Percentiles rank a stretch among this genome's conserved stretches.
phyloP scores from a whole-genome alignment of 2,113 vertebrate species.

The Tringa solitaria region DNA sequence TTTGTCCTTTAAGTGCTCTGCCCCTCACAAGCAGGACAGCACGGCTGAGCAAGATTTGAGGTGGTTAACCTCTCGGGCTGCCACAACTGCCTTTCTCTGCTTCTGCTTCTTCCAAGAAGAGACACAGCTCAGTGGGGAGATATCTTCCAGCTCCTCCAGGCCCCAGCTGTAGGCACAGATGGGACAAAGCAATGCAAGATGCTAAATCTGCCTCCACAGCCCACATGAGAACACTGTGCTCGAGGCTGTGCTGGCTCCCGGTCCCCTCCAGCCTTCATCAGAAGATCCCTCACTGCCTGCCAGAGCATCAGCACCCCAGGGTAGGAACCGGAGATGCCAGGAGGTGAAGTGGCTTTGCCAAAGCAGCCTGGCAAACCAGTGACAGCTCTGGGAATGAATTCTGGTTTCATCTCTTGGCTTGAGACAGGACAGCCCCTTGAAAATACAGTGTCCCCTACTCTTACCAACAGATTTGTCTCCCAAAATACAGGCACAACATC shows the following conservation, averaged over 20 bases:
- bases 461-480: background rate
- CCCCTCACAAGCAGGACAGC: background rate
- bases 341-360: background rate
- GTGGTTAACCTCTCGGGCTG: background rate
- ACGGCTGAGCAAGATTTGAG: rapidly evolving
- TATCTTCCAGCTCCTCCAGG: background rate
- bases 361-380: background rate
- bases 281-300: background rate
- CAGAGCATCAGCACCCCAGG: background rate
- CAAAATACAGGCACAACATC: background rate
- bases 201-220: background rate
- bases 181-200: background rate
- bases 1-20: background rate
- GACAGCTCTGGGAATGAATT: background rate
- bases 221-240: background rate
- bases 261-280: background rate
- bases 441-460: background rate
- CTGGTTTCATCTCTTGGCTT: background rate
- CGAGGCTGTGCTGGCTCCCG: background rate
- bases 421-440: background rate
- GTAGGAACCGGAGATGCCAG: background rate
- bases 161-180: background rate
- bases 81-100: background rate
- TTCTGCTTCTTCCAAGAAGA: background rate
- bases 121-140: background rate